These are phyloP conservation scores for Calliphora vomitoria DNA, from an alignment of 2,888 invertebrate species.

Conservation along the genomic window DNA sequence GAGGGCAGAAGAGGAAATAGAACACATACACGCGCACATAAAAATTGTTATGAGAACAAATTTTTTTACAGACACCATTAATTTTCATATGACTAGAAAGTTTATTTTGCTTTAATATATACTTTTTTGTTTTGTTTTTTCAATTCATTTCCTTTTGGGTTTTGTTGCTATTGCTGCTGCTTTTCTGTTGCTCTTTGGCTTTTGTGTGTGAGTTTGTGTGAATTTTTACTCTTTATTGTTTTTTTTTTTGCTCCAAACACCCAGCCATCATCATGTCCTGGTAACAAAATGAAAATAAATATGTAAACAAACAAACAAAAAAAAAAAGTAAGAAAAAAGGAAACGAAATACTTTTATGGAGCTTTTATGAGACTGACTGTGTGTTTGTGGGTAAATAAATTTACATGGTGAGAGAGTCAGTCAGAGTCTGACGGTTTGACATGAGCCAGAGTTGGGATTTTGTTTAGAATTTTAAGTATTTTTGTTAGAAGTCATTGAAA, in stretches of 20 bases:
- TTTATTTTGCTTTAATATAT: constrained; percentile 61
- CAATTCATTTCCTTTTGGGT: neutral
- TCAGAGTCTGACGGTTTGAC: constrained; percentile 11
- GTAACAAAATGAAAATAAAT: constrained; percentile 53
- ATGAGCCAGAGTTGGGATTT: neutral
- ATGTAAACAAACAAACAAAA: constrained; percentile 2
- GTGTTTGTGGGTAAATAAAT: constrained; percentile 1
- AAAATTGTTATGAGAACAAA: constrained; percentile 68
- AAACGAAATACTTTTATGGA: constrained; percentile 53
- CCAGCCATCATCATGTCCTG: constrained; percentile 57
- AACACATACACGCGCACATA: constrained; percentile 34
- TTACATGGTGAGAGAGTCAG: constrained; percentile 37
- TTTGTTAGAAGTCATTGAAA: no score
- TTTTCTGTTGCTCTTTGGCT: constrained; percentile 68
- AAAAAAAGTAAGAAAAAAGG: constrained; percentile 19
- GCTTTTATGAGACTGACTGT: constrained; percentile 40
- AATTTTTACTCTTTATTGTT: constrained; percentile 64
- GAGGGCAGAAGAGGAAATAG: constrained; percentile 16
- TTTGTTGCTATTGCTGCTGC: constrained; percentile 1
- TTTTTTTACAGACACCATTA: constrained; percentile 74
- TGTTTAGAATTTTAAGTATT: no score
- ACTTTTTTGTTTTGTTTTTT: neutral
- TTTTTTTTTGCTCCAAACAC: constrained; percentile 42
- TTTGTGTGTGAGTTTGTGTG: constrained; percentile 27
- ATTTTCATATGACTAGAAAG: constrained; percentile 73